Evolutionary conservation across 2,888 invertebrate genomes (phyloP), one percentile per base, ranked within the genome.

Genomic region (Ormia ochracea): DNA sequence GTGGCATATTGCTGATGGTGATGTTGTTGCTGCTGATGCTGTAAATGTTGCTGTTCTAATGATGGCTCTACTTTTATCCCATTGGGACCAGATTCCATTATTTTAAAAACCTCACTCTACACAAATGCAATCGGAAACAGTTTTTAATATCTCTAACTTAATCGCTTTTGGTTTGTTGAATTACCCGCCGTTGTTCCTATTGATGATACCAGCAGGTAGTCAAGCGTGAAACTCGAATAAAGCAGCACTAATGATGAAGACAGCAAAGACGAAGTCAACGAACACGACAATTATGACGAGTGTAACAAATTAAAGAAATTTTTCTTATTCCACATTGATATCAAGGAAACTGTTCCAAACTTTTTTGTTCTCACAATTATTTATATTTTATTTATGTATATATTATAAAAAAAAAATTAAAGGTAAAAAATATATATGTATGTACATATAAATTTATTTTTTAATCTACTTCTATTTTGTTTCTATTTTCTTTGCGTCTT

Each of bases 21-120:
- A 76, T 83, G 83, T 45, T 81, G 85, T 72, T 85, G 85, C 66
- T 86, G 86, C 63, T 83, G 83, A 28, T 80, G 80, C 70, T 76
- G 80, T 63, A 79, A 84, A 76, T 85, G 85, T 75, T 86, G 86
- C 74, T 87, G 87, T 84, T 89, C 89, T 83, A 88, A 85, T 82
- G 88, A 84, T 83, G 88, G 87, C 85, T 89, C 89, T 85, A 89
- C 87, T 86, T 89, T 89, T 85, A 89, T 89, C 87, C 85, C 85
- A 84, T 88, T 89, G 85, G 89, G 87, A 86, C 89, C 87, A 86
- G 88, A 86, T 86, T 89, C 89, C 89, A 89, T 89, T 87, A 86
- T 88, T 88, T 85, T 85, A 48, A 45, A 78, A 79, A 82, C 81
- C 81, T 63, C 76, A 54, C 54, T 56, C 54, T 31, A 36, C 33